A percentile compares a stretch with the other conserved stretches of the same genome.
phyloP scores from a whole-genome alignment of 2,888 invertebrate species.

The Sturmia bella region DNA sequence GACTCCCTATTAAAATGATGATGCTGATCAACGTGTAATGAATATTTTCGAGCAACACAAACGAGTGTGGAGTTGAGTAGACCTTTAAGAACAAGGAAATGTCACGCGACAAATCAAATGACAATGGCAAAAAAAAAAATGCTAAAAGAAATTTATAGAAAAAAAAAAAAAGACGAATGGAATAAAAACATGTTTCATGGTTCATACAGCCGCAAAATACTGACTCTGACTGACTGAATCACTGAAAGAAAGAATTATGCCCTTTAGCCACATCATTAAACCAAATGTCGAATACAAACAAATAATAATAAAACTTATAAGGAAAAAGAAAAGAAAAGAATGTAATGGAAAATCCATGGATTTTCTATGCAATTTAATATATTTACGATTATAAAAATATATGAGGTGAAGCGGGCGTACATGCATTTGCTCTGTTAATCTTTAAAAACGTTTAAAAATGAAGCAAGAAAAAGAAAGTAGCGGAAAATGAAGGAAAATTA shows the following conservation, averaged over 20 bases:
- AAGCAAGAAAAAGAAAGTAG: background rate
- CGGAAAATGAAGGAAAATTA: background rate
- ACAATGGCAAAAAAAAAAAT: constrained; percentile 51
- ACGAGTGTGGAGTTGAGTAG: constrained; percentile 34
- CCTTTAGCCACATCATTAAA: constrained; percentile 79
- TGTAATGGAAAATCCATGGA: constrained; percentile 48
- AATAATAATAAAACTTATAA: constrained; percentile 64
- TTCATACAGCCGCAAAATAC: constrained; percentile 46
- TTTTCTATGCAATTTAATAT: constrained; percentile 21
- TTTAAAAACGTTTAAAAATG: constrained; percentile 29
- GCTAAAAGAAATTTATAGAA: constrained; percentile 7
- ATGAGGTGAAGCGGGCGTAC: background rate
- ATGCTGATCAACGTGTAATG: constrained; percentile 41
- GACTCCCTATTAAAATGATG: constrained; percentile 57
- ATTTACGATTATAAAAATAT: too few relatives aligned
- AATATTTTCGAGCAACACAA: too few relatives aligned
- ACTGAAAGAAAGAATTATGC: constrained; percentile 62
- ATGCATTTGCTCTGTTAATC: constrained; percentile 12
- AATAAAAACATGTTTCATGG: constrained; percentile 49
- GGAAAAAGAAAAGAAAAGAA: constrained; percentile 16
- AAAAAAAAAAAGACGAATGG: background rate
- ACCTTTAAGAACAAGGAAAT: constrained; percentile 68
- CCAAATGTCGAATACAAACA: constrained; percentile 79
- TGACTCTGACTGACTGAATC: constrained; percentile 37
- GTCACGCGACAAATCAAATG: constrained; percentile 68